Evolutionary conservation across 2,888 invertebrate genomes (phyloP).

Genomic region (Aromia moschata): DNA sequence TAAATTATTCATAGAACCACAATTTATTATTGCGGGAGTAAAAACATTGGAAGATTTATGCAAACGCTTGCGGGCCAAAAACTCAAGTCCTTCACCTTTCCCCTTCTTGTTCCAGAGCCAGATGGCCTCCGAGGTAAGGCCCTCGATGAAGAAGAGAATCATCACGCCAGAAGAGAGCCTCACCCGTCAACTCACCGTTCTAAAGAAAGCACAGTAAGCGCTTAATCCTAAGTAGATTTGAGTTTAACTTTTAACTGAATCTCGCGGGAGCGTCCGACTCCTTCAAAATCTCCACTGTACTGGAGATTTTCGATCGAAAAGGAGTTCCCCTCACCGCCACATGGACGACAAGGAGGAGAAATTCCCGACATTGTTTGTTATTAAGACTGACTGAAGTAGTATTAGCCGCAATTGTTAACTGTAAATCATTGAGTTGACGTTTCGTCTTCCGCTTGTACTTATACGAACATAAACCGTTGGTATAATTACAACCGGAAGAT

Average conservation of each 20-base stretch:
- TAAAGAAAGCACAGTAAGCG: conserved; percentile 70
- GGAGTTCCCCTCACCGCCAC: conserved; percentile 2
- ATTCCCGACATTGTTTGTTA: conserved; percentile 36
- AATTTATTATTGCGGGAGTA: too few relatives aligned
- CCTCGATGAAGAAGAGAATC: conserved; percentile 71
- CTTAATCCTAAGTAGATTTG: conserved; percentile 8
- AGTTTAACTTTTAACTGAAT: conserved; percentile 20
- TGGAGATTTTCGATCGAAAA: too few relatives aligned
- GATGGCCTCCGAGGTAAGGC: conserved; percentile 49
- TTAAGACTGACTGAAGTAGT: conserved; percentile 50
- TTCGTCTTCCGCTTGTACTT: conserved; percentile 19
- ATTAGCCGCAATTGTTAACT: conserved; percentile 38
- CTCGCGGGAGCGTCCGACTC: conserved; percentile 26
- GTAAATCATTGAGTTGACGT: conserved; percentile 20
- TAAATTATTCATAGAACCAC: too few relatives aligned
- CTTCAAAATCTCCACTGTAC: too few relatives aligned
- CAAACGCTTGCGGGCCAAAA: too few relatives aligned
- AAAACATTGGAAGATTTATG: too few relatives aligned
- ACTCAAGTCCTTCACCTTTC: too few relatives aligned
- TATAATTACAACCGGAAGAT: too few relatives aligned
- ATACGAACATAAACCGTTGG: too few relatives aligned
- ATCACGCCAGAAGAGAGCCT: conserved; percentile 72
- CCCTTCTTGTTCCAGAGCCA: conserved; percentile 59
- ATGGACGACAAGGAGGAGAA: conserved; percentile 19
- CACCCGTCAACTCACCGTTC: conserved; percentile 70